Evolutionary conservation across 2,888 invertebrate species (phyloP).

Genomic region (Himalopsyche japonica): DNA sequence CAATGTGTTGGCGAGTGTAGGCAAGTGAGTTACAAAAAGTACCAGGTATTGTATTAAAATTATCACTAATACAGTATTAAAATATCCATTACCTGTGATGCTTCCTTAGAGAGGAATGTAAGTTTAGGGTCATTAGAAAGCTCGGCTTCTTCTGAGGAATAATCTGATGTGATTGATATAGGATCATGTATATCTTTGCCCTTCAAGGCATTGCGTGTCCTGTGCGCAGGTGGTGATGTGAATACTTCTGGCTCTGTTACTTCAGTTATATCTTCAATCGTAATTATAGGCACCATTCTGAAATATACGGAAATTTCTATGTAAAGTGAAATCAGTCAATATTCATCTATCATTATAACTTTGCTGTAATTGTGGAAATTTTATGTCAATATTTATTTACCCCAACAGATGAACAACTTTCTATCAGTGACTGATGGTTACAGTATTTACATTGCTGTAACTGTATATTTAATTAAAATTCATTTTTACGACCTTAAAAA

Average conservation of each 20-base stretch:
- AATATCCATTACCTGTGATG: slow-evolving; percentile 50
- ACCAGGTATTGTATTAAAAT: too few species aligned
- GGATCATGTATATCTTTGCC: slow-evolving; percentile 45
- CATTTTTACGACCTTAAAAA: too few species aligned
- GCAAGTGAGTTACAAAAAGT: too few species aligned
- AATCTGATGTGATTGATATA: slow-evolving; percentile 63
- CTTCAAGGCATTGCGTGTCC: slow-evolving; percentile 49
- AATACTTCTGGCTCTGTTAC: slow-evolving; percentile 31
- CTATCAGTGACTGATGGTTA: too few species aligned
- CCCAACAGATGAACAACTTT: too few species aligned
- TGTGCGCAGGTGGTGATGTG: slow-evolving; percentile 47
- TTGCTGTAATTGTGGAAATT: too few species aligned
- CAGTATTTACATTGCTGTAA: too few species aligned
- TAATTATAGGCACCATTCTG: neutral
- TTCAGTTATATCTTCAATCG: slow-evolving; percentile 19
- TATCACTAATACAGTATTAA: neutral
- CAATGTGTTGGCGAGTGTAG: too few species aligned
- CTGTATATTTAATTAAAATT: too few species aligned
- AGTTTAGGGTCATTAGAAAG: neutral
- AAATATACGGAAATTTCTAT: neutral
- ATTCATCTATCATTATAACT: too few species aligned
- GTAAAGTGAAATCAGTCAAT: too few species aligned
- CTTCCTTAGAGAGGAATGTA: slow-evolving; percentile 46
- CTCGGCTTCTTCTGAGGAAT: slow-evolving; percentile 44
- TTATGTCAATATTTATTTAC: too few species aligned